Percentiles rank a stretch among this genome's conserved stretches.
phyloP scores from a whole-genome alignment of 2,888 invertebrate genomes.

The Leptopilina syphax region DNA sequence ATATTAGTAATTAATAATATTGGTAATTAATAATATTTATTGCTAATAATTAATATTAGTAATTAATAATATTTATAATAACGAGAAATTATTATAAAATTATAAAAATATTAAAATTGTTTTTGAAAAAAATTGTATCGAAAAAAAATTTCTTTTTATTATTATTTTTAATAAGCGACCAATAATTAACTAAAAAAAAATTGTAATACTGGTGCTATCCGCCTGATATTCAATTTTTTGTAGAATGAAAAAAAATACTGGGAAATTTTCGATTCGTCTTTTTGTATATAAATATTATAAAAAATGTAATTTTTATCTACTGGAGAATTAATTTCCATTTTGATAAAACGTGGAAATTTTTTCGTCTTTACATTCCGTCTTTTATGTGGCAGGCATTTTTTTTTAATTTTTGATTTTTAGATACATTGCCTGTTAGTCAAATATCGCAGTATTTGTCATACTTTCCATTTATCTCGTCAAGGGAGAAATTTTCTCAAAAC shows the following conservation, averaged over 20 bases:
- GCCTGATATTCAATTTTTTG: slow-evolving; percentile 13
- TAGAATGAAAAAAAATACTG: not conserved
- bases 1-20: too few species aligned
- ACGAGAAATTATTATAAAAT: too few species aligned
- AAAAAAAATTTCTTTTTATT: too few species aligned
- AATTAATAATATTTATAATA: too few species aligned
- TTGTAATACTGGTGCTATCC: slow-evolving; percentile 36
- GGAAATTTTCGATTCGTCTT: not conserved
- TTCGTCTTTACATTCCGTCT: slow-evolving; percentile 59
- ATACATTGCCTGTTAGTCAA: slow-evolving; percentile 63
- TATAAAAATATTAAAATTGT: too few species aligned
- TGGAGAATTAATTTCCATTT: not conserved
- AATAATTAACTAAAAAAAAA: not conserved
- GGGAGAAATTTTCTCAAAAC: not conserved
- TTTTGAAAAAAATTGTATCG: too few species aligned
- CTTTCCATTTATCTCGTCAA: slow-evolving; percentile 14
- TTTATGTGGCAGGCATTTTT: slow-evolving; percentile 42
- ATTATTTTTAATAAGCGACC: too few species aligned
- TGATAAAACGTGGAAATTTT: not conserved
- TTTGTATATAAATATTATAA: too few species aligned
- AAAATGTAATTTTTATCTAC: not conserved
- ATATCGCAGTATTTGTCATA: slow-evolving; percentile 62
- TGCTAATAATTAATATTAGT: too few species aligned
- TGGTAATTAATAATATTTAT: too few species aligned
- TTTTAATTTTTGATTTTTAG: slow-evolving; percentile 52